Evolutionary conservation across 2,888 invertebrate species (phyloP), one percentile per base, ranked within the genome.

Genomic region (Eristalis tenax): DNA sequence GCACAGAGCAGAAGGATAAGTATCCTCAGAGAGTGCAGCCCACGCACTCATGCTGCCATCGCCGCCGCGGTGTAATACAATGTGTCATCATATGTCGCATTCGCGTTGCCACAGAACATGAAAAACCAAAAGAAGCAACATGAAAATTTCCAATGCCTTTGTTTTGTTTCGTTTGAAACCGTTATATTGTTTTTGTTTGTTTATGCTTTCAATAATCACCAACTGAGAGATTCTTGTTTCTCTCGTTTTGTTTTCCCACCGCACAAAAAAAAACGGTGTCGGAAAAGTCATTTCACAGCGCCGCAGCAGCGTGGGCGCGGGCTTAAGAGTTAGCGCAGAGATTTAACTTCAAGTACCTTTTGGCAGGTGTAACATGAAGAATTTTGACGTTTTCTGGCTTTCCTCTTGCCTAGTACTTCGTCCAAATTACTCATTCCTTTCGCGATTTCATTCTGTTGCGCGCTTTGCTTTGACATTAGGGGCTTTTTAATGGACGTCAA

Each of bases 301-400:
- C 38, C 77, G 69, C 63, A 77, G 80, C 64, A 77, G 61, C 26
- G 70, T 40, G 50, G 56, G 63, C 15, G 38, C n/a, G 18, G 22
- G 81, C 73, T 28, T 76, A 23, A 77, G 15, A 76, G 59, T 38
- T 56, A 35, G 66, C 23, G 23, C 57, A 71, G 15, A 50, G 68
- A 69, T 70, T 70, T 77, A 70, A 35, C 70, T 75, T 63, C 38
- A 23, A 73, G 68, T 81, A 57, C 68, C 71, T 85, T 82, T 77
- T 85, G 77, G 77, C 64, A 82, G 68, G 74, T 78, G 82, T 75
- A 50, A 77, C 66, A 64, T 76, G 61, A 66, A 69, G 73, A 73
- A 73, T 77, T 32, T 81, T 68, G 56, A 28, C 70, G 26, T 70
- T 38, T 56, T 70, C 50, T 64, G 35, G 61, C 59, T 18, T 73